A percentile compares a stretch with the other conserved stretches of the same genome.
Evolutionary conservation across 2,888 invertebrate genomes (phyloP).

Genomic region (Mythimna loreyi): DNA sequence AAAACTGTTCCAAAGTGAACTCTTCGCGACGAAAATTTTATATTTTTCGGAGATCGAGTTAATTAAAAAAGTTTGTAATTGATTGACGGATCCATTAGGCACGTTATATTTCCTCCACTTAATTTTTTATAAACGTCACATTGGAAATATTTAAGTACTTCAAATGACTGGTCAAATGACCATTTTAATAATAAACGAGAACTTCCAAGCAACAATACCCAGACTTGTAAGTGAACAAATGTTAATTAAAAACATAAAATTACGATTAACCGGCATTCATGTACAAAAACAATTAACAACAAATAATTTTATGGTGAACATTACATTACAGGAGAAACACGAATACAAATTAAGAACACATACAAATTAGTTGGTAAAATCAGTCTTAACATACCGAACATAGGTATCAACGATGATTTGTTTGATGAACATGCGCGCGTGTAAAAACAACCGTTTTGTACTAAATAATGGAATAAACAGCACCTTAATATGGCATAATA

Average conservation of each 20-base stretch:
- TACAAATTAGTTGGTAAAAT: conserved; percentile 74
- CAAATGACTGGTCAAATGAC: conserved; percentile 41
- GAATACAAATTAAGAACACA: conserved; percentile 74
- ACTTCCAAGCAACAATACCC: conserved; percentile 55
- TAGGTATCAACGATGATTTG: conserved; percentile 58
- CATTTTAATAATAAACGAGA: conserved; percentile 22
- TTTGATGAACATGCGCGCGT: conserved; percentile 69
- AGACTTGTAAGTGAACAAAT: conserved; percentile 54
- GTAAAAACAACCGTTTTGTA: conserved; percentile 73
- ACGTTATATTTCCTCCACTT: conserved; percentile 48
- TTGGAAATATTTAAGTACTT: conserved; percentile 52
- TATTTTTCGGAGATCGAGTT: conserved; percentile 57
- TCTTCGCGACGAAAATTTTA: conserved; percentile 44
- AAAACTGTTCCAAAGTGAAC: conserved; percentile 39
- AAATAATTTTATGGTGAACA: conserved; percentile 44
- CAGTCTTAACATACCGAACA: conserved; percentile 81
- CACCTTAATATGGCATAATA: conserved; percentile 80
- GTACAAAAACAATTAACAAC: conserved; percentile 57
- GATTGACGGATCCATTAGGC: conserved; percentile 60
- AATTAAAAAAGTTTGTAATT: conserved; percentile 66
- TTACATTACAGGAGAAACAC: conserved; percentile 63
- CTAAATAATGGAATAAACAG: conserved; percentile 82
- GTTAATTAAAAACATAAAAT: conserved; percentile 55
- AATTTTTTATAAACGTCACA: conserved; percentile 43
- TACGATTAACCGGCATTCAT: conserved; percentile 57